Conservation (phyloP, 1,140 invertebrate species). For the Eciton burchellii region DNA sequence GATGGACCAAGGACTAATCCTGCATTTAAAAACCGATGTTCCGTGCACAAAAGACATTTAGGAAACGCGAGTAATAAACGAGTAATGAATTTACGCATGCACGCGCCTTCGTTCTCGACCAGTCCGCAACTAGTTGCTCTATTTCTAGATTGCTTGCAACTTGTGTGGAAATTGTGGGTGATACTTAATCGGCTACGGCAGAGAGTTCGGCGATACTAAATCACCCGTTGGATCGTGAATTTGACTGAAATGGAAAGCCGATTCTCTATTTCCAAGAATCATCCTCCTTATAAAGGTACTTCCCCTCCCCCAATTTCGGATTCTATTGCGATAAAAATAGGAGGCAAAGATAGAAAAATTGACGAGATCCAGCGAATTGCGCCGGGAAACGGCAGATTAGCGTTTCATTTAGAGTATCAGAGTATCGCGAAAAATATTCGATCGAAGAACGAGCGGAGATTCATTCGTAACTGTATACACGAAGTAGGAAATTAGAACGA, state of each 20-base stretch:
- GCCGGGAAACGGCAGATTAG: neutral
- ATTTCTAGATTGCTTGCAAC: conserved; percentile 52
- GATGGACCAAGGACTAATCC: conserved; percentile 39
- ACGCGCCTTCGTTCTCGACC: conserved; percentile 28
- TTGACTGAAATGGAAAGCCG: conserved; percentile 9
- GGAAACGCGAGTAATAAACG: too few relatives aligned
- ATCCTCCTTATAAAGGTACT: too few relatives aligned
- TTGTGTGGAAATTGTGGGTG: conserved; percentile 40
- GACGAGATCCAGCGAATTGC: neutral
- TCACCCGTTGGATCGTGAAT: neutral
- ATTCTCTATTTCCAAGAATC: too few relatives aligned
- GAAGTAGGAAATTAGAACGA: conserved; percentile 17
- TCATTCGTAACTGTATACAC: neutral
- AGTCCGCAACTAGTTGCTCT: conserved; percentile 56
- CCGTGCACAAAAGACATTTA: neutral
- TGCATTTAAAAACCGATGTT: conserved; percentile 30
- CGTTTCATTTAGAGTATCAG: neutral
- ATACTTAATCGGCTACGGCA: conserved; percentile 41
- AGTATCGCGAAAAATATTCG: neutral
- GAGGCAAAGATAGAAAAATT: neutral
- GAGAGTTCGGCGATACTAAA: conserved; percentile 37
- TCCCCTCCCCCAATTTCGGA: too few relatives aligned
- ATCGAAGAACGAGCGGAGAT: neutral
- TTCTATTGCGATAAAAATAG: neutral
- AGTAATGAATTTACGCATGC: conserved; percentile 42